These are phyloP conservation scores for Mythimna albipuncta DNA, from an alignment of 2,888 invertebrate genomes.

Conservation along the genomic window DNA sequence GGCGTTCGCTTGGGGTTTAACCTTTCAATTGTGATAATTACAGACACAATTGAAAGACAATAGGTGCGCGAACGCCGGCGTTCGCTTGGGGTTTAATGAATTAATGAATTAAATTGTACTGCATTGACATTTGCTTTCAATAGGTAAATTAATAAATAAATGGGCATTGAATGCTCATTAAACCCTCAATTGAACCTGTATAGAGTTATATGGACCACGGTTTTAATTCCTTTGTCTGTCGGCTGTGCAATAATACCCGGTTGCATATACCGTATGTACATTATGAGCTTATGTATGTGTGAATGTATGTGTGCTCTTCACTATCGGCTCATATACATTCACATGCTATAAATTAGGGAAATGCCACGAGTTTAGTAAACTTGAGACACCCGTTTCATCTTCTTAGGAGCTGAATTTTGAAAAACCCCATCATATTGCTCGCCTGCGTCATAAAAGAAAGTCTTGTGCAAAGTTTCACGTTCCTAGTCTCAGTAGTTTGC, in stretches of 20 bases:
- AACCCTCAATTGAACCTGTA: conserved; percentile 26
- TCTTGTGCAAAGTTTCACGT: too few relatives aligned
- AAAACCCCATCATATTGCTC: too few relatives aligned
- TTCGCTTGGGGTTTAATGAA: too few relatives aligned
- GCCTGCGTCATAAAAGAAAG: too few relatives aligned
- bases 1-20: too few relatives aligned
- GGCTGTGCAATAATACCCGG: conserved; percentile 14
- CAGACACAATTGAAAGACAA: too few relatives aligned
- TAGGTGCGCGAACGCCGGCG: too few relatives aligned
- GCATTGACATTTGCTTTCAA: conserved; percentile 8
- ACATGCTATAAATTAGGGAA: background rate
- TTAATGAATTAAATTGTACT: too few relatives aligned
- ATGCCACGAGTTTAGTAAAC: background rate
- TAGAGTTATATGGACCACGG: conserved; percentile 22
- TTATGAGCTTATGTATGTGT: background rate
- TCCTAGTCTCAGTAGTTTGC: too few relatives aligned
- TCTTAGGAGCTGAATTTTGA: too few relatives aligned
- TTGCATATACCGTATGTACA: background rate
- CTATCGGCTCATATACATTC: background rate
- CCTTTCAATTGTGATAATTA: too few relatives aligned
- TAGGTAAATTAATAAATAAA: conserved; percentile 11
- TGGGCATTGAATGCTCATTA: conserved; percentile 31
- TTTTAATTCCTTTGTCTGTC: conserved; percentile 44
- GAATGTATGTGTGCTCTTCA: background rate
- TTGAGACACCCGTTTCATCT: too few relatives aligned